A percentile compares a stretch with the other conserved stretches of the same genome.
Conservation (phyloP, 2,888 invertebrate genomes). For the Petrolisthes manimaculis region DNA sequence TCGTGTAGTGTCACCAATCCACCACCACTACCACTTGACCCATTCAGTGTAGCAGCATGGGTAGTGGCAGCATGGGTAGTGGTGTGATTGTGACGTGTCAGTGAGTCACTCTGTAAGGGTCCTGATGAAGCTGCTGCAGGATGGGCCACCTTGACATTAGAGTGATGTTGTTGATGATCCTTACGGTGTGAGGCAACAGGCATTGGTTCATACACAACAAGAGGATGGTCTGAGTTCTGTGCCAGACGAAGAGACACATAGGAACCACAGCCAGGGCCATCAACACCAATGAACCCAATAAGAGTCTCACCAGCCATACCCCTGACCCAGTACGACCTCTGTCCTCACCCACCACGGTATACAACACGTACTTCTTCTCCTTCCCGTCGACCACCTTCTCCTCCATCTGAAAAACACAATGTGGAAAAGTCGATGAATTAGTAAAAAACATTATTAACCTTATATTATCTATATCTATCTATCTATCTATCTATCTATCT, state of each 20-base stretch:
- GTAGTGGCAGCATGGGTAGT: background rate
- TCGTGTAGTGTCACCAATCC: slow-evolving; percentile 52
- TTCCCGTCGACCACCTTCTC: slow-evolving; percentile 63
- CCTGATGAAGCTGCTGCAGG: background rate
- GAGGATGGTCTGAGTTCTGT: slow-evolving; percentile 54
- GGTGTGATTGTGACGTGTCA: slow-evolving; percentile 42
- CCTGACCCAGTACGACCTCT: slow-evolving; percentile 49
- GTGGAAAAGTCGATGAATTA: background rate
- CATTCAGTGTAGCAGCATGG: slow-evolving; percentile 25
- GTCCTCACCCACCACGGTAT: slow-evolving; percentile 64
- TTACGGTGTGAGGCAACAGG: slow-evolving; percentile 47
- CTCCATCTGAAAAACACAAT: slow-evolving; percentile 59
- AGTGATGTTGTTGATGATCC: slow-evolving; percentile 6
- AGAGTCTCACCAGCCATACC: slow-evolving; percentile 44
- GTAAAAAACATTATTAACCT: background rate
- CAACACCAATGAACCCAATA: slow-evolving; percentile 52
- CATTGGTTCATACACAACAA: slow-evolving; percentile 62
- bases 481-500: background rate
- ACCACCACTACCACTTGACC: background rate
- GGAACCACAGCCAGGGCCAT: slow-evolving; percentile 62
- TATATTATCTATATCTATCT: background rate
- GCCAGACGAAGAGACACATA: slow-evolving; percentile 61
- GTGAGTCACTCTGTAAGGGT: background rate
- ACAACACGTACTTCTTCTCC: slow-evolving; percentile 64
- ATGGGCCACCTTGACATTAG: background rate